Evolutionary conservation across 2,888 invertebrate genomes (phyloP).

Genomic region (Drosophila recens): DNA sequence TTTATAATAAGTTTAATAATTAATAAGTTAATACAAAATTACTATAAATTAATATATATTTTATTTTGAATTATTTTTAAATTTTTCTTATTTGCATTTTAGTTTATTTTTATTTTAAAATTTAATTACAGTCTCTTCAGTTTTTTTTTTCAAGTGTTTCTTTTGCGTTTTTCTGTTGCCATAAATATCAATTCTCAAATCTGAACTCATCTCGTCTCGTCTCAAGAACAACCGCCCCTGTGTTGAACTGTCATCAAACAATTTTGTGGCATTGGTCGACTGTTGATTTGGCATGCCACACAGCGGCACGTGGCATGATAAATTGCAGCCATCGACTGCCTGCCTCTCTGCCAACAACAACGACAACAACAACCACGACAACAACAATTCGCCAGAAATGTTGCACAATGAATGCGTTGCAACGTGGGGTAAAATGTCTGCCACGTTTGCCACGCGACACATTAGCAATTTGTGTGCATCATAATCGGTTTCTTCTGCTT

Average conservation of each 20-base stretch:
- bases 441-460: constrained; percentile 58
- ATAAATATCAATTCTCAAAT: not conserved
- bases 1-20: no score
- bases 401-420: constrained; percentile 36
- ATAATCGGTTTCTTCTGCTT: not conserved
- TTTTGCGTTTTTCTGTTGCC: not conserved
- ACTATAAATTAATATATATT: no score
- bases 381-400: constrained; percentile 34
- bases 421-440: constrained; percentile 35
- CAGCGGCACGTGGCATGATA: constrained; percentile 56
- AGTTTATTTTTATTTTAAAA: no score
- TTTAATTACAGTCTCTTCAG: no score
- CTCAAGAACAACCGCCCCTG: constrained; percentile 23
- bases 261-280: constrained; percentile 54
- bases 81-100: no score
- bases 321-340: constrained; percentile 40
- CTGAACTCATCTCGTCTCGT: not conserved
- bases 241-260: constrained; percentile 46
- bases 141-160: not conserved
- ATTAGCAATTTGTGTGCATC: constrained; percentile 39
- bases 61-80: no score
- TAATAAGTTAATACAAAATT: no score
- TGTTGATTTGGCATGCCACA: constrained; percentile 52
- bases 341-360: not conserved
- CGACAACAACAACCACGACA: no score